Evolutionary conservation across 2,888 invertebrate species (phyloP).

Genomic region (Trichogramma evanescens): DNA sequence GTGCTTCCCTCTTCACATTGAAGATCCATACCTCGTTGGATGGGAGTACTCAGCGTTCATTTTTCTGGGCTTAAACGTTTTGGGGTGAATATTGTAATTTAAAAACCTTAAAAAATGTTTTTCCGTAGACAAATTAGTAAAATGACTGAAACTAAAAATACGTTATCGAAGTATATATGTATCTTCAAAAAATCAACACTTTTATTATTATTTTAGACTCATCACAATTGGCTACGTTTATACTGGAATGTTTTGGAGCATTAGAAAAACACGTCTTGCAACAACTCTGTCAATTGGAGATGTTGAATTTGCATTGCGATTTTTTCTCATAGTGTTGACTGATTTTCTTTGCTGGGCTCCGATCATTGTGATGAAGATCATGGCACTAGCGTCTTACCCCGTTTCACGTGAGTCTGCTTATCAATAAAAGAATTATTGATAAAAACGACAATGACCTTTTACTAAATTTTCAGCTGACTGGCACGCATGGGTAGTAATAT

Average conservation of each 20-base stretch:
- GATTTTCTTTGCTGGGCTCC: slow-evolving; percentile 68
- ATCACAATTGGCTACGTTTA: slow-evolving; percentile 56
- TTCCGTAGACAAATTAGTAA: too few relatives aligned
- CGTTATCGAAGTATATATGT: background rate
- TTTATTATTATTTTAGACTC: slow-evolving; percentile 43
- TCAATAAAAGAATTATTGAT: background rate
- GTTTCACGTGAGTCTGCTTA: slow-evolving; percentile 46
- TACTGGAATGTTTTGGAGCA: slow-evolving; percentile 57
- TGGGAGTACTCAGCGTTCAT: slow-evolving; percentile 69
- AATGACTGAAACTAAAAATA: too few relatives aligned
- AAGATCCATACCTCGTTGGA: slow-evolving; percentile 59
- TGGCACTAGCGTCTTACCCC: slow-evolving; percentile 50
- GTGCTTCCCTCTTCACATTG: slow-evolving; percentile 65
- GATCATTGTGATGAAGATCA: slow-evolving; percentile 58
- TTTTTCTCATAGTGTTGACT: slow-evolving; percentile 65
- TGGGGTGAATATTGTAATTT: slow-evolving; percentile 44
- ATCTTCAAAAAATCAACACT: background rate
- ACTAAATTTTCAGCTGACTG: slow-evolving; percentile 50
- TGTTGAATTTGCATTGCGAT: slow-evolving; percentile 59
- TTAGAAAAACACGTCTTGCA: slow-evolving; percentile 56
- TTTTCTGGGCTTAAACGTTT: slow-evolving; percentile 60
- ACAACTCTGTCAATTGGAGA: slow-evolving; percentile 56
- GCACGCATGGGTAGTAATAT: slow-evolving; percentile 62
- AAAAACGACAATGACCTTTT: background rate
- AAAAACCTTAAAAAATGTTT: too few relatives aligned